Percentiles rank a stretch among this genome's conserved stretches.
phyloP scores from a whole-genome alignment of 2,888 invertebrate genomes.

The Coecobrya sp. region DNA sequence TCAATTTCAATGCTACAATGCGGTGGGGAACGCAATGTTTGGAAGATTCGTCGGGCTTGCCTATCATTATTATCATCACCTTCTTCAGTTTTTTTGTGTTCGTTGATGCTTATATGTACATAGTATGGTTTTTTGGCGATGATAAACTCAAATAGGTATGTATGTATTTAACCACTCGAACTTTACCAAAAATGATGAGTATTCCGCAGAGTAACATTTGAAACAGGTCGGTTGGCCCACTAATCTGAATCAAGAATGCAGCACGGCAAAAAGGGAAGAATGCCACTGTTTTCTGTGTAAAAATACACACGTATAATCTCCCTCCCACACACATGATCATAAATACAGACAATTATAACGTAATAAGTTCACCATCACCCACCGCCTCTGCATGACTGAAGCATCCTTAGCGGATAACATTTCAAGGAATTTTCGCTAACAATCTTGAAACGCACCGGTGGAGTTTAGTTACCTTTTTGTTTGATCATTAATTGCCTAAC shows the following conservation, averaged over 20 bases:
- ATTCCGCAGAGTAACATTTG: neutral
- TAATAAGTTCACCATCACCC: neutral
- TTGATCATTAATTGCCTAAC: conserved; percentile 5
- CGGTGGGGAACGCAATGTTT: neutral
- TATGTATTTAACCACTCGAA: too few species aligned
- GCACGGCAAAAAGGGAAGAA: neutral
- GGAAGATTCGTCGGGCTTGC: conserved; percentile 13
- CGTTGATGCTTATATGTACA: too few species aligned
- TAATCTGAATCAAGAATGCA: conserved; percentile 65
- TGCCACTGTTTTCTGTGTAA: too few species aligned
- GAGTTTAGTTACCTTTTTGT: conserved; percentile 57
- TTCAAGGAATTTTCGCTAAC: conserved; percentile 32
- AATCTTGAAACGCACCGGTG: conserved; percentile 55
- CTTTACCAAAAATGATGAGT: too few species aligned
- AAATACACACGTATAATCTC: too few species aligned
- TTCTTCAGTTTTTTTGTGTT: neutral
- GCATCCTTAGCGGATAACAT: neutral
- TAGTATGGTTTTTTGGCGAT: too few species aligned
- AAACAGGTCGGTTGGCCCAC: conserved; percentile 68
- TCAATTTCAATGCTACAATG: neutral
- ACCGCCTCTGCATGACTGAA: neutral
- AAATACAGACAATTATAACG: too few species aligned
- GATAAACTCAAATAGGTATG: too few species aligned
- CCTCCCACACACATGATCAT: too few species aligned
- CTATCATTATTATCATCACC: neutral